phyloP scores from a whole-genome alignment of 2,888 invertebrate genomes.

The Catocala nupta region DNA sequence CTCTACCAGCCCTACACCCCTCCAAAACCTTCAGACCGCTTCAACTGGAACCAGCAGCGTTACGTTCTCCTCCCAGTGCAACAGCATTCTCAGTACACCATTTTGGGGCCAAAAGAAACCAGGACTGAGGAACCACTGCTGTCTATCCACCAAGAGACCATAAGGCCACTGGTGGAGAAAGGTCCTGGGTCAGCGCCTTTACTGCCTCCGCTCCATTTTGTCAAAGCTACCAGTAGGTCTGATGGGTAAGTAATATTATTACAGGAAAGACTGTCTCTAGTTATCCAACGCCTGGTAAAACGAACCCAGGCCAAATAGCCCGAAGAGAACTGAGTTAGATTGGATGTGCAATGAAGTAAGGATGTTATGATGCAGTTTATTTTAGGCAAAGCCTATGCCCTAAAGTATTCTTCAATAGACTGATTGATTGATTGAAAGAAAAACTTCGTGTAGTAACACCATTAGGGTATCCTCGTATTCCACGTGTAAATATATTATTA shows the following conservation, averaged over 20 bases:
- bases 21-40: conserved; percentile 71
- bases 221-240: conserved; percentile 68
- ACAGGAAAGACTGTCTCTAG: no score
- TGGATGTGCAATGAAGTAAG: no score
- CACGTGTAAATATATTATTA: no score
- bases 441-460: no score
- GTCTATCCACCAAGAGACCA: conserved; percentile 69
- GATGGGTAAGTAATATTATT: conserved; percentile 58
- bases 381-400: no score
- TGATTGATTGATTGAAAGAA: no score
- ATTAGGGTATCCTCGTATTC: no score
- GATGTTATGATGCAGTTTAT: no score
- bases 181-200: conserved; percentile 63
- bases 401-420: no score
- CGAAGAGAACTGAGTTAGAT: no score
- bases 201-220: conserved; percentile 71
- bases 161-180: conserved; percentile 77
- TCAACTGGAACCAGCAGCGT: conserved; percentile 57
- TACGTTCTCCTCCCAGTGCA: conserved; percentile 76
- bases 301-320: no score
- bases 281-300: no score
- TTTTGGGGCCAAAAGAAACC: conserved; percentile 70
- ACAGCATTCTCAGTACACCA: conserved; percentile 72
- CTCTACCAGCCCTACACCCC: conserved; percentile 85
- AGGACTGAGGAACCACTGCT: conserved; percentile 72